phyloP scores from a whole-genome alignment of 2,888 invertebrate species.

The Epinotia brunnichana region DNA sequence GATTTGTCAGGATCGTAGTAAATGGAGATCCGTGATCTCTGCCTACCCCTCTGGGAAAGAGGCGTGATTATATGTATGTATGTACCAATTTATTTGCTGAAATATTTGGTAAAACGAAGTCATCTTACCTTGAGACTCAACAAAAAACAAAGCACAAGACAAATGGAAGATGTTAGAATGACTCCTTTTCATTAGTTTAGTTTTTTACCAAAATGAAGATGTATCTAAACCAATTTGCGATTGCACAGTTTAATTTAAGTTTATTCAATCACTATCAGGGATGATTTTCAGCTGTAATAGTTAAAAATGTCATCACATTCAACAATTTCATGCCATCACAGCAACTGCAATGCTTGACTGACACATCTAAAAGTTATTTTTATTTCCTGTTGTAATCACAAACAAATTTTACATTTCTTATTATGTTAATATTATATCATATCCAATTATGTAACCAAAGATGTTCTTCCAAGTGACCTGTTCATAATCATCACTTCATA shows the following conservation, averaged over 20 bases:
- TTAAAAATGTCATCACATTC: conserved; percentile 4
- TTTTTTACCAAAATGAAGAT: not conserved
- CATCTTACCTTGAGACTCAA: too few species aligned
- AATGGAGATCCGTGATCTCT: too few species aligned
- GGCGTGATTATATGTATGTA: too few species aligned
- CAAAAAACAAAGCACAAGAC: too few species aligned
- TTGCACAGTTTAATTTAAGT: not conserved
- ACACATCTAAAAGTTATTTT: conserved; percentile 10
- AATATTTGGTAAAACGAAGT: not conserved
- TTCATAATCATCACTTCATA: conserved; percentile 30
- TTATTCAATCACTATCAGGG: not conserved
- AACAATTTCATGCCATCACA: conserved; percentile 14
- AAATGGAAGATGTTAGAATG: too few species aligned
- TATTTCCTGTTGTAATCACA: conserved; percentile 8
- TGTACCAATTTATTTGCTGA: not conserved
- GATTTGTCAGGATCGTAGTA: too few species aligned
- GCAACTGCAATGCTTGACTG: conserved; percentile 28
- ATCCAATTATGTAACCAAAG: conserved; percentile 36
- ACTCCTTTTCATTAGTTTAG: not conserved
- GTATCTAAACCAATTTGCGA: not conserved
- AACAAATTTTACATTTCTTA: not conserved
- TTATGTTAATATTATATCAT: not conserved
- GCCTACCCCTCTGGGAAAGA: too few species aligned
- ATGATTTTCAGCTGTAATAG: not conserved
- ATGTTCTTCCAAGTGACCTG: conserved; percentile 26